Evolutionary conservation across 2,888 invertebrate species (phyloP), one percentile per base, ranked within the genome.

Genomic region (Epistrophe eligans): DNA sequence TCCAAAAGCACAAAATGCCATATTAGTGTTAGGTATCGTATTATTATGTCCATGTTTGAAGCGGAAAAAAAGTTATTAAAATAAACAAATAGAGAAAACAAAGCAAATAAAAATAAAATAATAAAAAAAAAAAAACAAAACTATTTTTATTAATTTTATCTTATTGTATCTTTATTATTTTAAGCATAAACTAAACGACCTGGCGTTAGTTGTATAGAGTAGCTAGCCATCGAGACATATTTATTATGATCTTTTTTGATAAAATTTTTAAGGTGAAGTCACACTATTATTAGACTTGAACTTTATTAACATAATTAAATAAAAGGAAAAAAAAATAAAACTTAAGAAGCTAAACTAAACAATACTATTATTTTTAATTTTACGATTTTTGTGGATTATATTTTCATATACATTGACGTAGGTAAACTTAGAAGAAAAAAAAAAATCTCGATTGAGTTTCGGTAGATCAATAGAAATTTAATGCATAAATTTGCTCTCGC

Each of bases 361-460:
- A 66, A 50, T 57, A 67, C 52, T 48, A 57, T 52, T 45, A 48
- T 32, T 57, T 57, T 43, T 24, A 62, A 62, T 62, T 40, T 62
- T 5, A 62, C 32, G 55, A 64, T 76, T 45, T 71, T 71, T 32
- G 15, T 13, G 32, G 73, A 67, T 60, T 67, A 74, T 28, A 58
- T 50, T 71, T 71, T 64, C 62, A 55, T 66, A n/a, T n/a, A 43
- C 24, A 24, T 24, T 24, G 13, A 79, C 17, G 9, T 19, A 11
- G 5, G 6, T 11, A 55, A 28, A 17, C 8, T 1, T 50, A 58
- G 71, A 40, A 43, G 19, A n/a, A n/a, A n/a, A n/a, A n/a, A 40
- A 43, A 32, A 76, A 71, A 35, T 35, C 66, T 50, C 71, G 57
- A 72, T 71, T 82, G 5, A 72, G 71, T 71, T 62, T 77, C 70